phyloP scores from a whole-genome alignment of 2,797 vertebrate species.

The Neosilurus hyrtlii region DNA sequence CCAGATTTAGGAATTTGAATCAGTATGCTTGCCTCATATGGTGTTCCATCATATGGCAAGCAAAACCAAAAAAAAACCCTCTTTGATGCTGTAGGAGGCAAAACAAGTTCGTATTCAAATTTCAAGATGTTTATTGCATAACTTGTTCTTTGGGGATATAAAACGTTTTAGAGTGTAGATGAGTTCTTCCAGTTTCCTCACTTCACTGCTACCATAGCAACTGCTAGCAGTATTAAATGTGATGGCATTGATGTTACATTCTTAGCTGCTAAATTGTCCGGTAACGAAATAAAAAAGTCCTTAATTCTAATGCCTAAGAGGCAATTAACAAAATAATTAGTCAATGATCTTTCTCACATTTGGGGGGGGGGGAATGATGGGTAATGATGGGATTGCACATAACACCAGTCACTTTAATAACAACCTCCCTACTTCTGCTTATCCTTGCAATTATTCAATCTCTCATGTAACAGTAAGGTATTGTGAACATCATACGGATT shows the following conservation, averaged over 20 bases:
- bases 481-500: background rate
- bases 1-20: background rate
- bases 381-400: conserved; percentile 1
- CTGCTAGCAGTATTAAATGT: conserved; percentile 10
- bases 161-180: background rate
- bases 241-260: conserved; percentile 3
- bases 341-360: background rate
- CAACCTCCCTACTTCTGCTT: background rate
- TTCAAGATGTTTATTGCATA: conserved; percentile 22
- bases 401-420: background rate
- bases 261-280: conserved; percentile 11
- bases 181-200: conserved; percentile 3
- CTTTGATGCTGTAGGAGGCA: background rate
- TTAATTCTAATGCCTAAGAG: conserved; percentile 4
- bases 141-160: background rate
- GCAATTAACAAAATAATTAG: background rate
- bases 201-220: conserved; percentile 28
- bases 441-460: background rate
- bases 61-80: background rate
- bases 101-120: conserved; percentile 23
- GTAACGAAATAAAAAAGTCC: conserved; percentile 4
- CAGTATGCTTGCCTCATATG: background rate
- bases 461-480: background rate
- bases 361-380: background rate
- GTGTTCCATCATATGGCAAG: background rate